Base-by-base conservation (phyloP, 2,113 vertebrate species). In the Tetrax tetrax region DNA sequence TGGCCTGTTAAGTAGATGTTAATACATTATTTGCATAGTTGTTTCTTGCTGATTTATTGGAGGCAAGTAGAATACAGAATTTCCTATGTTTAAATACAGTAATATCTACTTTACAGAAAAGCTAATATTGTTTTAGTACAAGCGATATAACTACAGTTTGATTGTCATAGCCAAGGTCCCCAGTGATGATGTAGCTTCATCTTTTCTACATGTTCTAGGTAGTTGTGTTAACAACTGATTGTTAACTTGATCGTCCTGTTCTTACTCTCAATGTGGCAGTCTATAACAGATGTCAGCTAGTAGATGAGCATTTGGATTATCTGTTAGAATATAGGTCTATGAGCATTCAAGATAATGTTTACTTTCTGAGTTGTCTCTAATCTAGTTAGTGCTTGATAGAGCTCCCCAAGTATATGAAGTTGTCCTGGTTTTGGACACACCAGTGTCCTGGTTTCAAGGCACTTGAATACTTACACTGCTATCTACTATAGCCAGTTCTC, bases 161-260 rank as follows among this genome's bases (percentile, higher is more conserved):
- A 28, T 20, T 78, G 15, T 72, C 22, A 33, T 11, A 84, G 54
- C 18, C 31, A 48, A 60, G 25, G n/a, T 75, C 9, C 20, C 23
- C 12, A 28, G 35, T 68, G 35, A 25, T 65, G 25, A 50, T 48
- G 28, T 38, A 38, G 28, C 64, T 60, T 56, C 15, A 16, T 50
- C 48, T 88, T 90, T 88, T 68, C n/a, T 9, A 0, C 4, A 1
- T 45, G 6, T 19, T 0, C 0, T 29, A 65, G 23, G 1, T 74
- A 17, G 37, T 15, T 47, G 35, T 12, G 31, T 75, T 91, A 84
- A 20, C 8, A 48, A 17, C 27, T 43, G 47, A 15, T 85, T 16
- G 4, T 72, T 41, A 38, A 54, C 20, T 79, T 82, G 51, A 43
- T 89, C 22, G 21, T 64, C 10, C 6, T 91, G 9, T 80, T 68